Evolutionary conservation across 2,113 vertebrate genomes (phyloP).

Genomic region (Bungarus multicinctus): DNA sequence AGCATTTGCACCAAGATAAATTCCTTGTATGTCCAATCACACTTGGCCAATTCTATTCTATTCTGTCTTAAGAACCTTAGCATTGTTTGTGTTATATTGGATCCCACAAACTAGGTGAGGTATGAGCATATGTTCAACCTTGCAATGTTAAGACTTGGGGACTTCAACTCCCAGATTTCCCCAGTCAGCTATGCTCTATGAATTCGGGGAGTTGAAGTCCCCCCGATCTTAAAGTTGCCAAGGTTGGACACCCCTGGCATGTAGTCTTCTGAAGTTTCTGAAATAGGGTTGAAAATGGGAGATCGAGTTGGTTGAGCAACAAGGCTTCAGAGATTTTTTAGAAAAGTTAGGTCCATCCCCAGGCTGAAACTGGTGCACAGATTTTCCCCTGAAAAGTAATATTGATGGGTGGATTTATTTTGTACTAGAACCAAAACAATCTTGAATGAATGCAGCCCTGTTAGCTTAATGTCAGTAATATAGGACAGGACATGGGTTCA

Average conservation of each 20-base stretch:
- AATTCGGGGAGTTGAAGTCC: neutral
- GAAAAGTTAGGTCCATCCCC: neutral
- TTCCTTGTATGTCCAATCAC: no score
- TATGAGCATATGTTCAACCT: neutral
- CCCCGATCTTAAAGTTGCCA: neutral
- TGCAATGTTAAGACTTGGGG: neutral
- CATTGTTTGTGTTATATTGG: neutral
- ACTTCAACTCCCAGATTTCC: neutral
- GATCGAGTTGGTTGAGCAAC: neutral
- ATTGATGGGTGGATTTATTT: neutral
- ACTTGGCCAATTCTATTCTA: no score
- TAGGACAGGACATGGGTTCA: neutral
- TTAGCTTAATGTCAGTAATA: constrained; percentile 1
- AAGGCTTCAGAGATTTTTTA: neutral
- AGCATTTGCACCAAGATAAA: no score
- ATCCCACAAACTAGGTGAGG: neutral
- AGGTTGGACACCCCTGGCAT: neutral
- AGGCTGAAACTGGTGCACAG: neutral
- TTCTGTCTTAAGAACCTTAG: neutral
- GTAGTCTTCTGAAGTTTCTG: neutral
- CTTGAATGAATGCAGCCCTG: neutral
- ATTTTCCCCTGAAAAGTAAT: neutral
- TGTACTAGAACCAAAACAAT: neutral
- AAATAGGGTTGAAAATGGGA: neutral
- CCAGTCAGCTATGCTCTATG: neutral